Conservation (phyloP, 2,797 vertebrate genomes). For the Dicrostonyx torquatus region DNA sequence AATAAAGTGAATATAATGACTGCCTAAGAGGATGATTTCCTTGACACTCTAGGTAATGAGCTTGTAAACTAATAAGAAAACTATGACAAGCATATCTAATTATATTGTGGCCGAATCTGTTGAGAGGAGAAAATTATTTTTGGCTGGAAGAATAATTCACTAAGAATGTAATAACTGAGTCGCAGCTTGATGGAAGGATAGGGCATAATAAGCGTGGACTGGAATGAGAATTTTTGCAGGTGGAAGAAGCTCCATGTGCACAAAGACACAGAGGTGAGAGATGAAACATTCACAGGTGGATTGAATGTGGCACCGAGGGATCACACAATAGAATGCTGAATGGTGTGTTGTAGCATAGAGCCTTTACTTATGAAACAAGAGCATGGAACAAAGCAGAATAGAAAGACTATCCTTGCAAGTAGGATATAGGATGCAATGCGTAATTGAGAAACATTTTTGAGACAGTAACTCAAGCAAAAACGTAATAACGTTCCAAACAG, state of each 20-base stretch:
- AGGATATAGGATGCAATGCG: background rate
- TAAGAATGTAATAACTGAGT: background rate
- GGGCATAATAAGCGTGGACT: background rate
- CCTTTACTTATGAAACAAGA: conserved; percentile 24
- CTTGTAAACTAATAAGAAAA: conserved; percentile 57
- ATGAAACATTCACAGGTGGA: background rate
- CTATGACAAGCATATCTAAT: conserved; percentile 38
- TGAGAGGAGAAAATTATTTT: conserved; percentile 49
- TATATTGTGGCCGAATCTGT: background rate
- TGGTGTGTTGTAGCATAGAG: background rate
- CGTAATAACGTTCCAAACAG: background rate
- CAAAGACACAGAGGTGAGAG: background rate
- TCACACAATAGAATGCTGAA: background rate
- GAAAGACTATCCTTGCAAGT: background rate
- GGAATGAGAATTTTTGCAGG: background rate
- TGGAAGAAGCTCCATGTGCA: background rate
- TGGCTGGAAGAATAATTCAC: conserved; percentile 50
- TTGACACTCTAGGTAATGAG: conserved; percentile 37
- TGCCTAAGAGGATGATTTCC: conserved; percentile 52
- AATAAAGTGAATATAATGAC: conserved; percentile 27
- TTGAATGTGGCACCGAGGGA: background rate
- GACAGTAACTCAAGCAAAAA: background rate
- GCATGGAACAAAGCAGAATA: background rate
- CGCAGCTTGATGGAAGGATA: background rate
- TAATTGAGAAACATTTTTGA: background rate